Conservation (phyloP, 2,888 invertebrate genomes). For the Macrophya annulata region DNA sequence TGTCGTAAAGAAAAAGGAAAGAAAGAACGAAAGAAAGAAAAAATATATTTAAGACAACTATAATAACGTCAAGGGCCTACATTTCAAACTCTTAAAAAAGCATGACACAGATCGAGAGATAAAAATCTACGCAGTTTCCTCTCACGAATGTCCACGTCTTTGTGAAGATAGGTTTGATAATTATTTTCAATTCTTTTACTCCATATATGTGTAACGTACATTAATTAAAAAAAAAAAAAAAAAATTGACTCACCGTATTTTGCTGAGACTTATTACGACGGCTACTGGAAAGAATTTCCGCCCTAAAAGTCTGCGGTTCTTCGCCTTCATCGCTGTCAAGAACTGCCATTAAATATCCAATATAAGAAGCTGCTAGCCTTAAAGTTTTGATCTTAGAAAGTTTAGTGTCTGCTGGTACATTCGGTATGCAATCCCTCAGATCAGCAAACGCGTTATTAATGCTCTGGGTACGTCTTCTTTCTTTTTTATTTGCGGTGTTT, state of each 20-base stretch:
- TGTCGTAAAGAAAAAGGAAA: constrained; percentile 21
- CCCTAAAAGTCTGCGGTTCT: constrained; percentile 92
- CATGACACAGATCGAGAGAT: neutral
- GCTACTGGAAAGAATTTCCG: constrained; percentile 85
- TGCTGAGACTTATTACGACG: constrained; percentile 73
- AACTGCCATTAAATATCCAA: constrained; percentile 94
- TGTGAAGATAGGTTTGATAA: neutral
- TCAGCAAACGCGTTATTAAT: constrained; percentile 98
- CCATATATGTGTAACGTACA: neutral
- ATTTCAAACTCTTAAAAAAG: neutral
- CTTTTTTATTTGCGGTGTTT: constrained; percentile 97
- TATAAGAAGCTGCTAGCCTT: constrained; percentile 95
- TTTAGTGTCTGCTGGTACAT: constrained; percentile 97
- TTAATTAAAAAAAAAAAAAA: no score
- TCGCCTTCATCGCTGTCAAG: constrained; percentile 91
- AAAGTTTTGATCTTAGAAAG: constrained; percentile 98
- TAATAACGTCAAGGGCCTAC: neutral
- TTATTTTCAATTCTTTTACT: neutral
- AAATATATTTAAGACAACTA: neutral
- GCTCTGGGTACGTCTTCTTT: constrained; percentile 93
- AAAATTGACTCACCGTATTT: constrained; percentile 67
- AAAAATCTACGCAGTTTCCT: neutral
- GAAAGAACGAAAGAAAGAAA: neutral
- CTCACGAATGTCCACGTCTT: neutral
- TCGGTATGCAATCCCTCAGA: constrained; percentile 96